Conservation (phyloP, 2,113 vertebrate genomes). For the Peromyscus californicus region DNA sequence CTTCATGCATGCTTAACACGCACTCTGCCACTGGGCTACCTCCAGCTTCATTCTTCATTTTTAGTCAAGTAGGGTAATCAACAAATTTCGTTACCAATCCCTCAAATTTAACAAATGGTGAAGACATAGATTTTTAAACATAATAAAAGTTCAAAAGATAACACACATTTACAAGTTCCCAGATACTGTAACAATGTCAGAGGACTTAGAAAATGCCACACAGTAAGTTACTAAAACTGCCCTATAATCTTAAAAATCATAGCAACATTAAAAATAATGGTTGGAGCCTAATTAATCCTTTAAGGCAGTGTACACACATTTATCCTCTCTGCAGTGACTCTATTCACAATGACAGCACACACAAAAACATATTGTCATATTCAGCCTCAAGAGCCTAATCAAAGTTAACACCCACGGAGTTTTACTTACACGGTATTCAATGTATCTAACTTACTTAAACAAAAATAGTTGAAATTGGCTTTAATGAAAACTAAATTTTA, state of each 20-base stretch:
- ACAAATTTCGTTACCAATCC: not conserved
- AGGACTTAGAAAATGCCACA: not conserved
- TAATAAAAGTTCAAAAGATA: not conserved
- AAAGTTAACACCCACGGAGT: not conserved
- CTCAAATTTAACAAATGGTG: slow-evolving; percentile 32
- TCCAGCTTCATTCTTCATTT: slow-evolving; percentile 44
- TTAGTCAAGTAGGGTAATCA: slow-evolving; percentile 47
- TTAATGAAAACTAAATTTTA: slow-evolving; percentile 1
- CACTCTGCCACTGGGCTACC: not conserved
- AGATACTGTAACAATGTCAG: not conserved
- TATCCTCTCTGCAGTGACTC: slow-evolving; percentile 47
- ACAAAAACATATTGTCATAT: not conserved
- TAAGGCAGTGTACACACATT: slow-evolving; percentile 19
- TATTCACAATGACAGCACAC: slow-evolving; percentile 44
- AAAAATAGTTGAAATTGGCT: slow-evolving; percentile 29
- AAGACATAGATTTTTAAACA: slow-evolving; percentile 20
- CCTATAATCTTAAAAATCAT: not conserved
- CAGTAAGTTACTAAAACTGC: slow-evolving; percentile 12
- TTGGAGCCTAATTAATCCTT: slow-evolving; percentile 1
- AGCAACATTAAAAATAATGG: slow-evolving; percentile 2
- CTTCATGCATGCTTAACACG: not conserved
- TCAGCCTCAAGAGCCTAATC: slow-evolving; percentile 16
- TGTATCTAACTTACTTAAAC: not conserved
- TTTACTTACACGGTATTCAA: slow-evolving; percentile 13
- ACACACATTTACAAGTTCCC: not conserved